These are phyloP conservation scores for Malthinus seriepunctatus DNA, from an alignment of 2,888 invertebrate species.

Conservation along the genomic window DNA sequence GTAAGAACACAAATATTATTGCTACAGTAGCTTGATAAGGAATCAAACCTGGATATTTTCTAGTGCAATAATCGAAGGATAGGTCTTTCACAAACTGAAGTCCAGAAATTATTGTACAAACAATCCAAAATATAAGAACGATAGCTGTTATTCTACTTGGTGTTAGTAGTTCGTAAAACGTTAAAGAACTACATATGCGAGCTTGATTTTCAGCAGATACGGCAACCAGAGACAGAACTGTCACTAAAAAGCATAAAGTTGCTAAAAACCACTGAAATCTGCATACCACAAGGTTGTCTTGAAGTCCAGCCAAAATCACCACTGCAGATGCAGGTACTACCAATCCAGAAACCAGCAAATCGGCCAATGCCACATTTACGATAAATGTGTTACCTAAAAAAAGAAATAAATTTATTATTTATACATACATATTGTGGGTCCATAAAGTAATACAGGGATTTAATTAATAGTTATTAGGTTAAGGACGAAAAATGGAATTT, in stretches of 20 bases:
- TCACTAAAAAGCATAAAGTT: constrained; percentile 68
- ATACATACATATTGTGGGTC: no score
- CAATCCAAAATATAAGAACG: constrained; percentile 60
- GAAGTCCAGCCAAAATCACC: constrained; percentile 67
- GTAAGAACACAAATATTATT: constrained; percentile 62
- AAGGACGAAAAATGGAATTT: no score
- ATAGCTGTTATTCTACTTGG: constrained; percentile 58
- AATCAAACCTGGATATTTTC: constrained; percentile 59
- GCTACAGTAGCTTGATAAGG: constrained; percentile 62
- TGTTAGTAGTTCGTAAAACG: constrained; percentile 58
- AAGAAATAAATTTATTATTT: not conserved
- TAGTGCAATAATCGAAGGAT: constrained; percentile 71
- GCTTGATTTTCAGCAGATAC: constrained; percentile 70
- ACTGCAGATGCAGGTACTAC: constrained; percentile 73
- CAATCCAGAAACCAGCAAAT: constrained; percentile 68
- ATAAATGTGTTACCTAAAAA: constrained; percentile 68
- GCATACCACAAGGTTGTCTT: constrained; percentile 64
- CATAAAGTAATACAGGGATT: no score
- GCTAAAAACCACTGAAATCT: constrained; percentile 69
- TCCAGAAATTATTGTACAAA: constrained; percentile 61
- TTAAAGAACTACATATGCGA: constrained; percentile 61
- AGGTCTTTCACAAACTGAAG: constrained; percentile 64
- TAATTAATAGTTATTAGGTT: no score
- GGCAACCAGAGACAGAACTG: constrained; percentile 64
- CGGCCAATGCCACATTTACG: constrained; percentile 72